Base-by-base conservation (phyloP, 2,113 vertebrate genomes). In the Cyprinodon brontotheroides region DNA sequence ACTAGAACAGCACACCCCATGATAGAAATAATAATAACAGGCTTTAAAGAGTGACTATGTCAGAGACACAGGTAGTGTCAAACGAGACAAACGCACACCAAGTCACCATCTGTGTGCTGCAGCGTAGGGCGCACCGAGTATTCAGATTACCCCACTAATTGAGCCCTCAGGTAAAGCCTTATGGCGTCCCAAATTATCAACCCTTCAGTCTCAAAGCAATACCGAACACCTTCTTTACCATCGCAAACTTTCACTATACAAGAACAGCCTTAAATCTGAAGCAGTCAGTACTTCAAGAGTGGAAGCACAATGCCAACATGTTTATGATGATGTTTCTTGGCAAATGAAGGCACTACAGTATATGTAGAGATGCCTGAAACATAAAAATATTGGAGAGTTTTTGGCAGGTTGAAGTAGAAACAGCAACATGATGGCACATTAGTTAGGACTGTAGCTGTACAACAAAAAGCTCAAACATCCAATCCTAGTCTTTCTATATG, bases 81-180 rank as follows among this genome's bases (percentile, higher is more conserved):
- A 67, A 78, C 47, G 60, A 86, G 79, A 88, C 68, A 75, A 63
- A 83, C 78, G 72, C 75, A 81, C 48, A 69, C 63, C 22, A 65
- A 78, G 82, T 75, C 48, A 77, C 85, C 86, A 89, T 89, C 86
- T 85, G 84, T 48, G 66, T 68, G 71, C 73, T 39, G 1, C 64
- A 77, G 41, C 2, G 20, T 73, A 70, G 63, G 62, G 66, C 47
- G 59, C 14, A 3, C 8, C 2, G 57, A 60, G 70, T 85, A 72
- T 85, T 83, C 85, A 43, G 53, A 78, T 77, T 84, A 79, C 82
- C 81, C 68, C 65, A 13, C 57, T 84, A 71, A 81, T 63, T 75
- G 73, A 87, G 69, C 38, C 13, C 20, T 43, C 59, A n/a, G 50
- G 78, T 8, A 20, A 63, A 63, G 47, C 64, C 38, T 70, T 29